Evolutionary conservation across 2,113 vertebrate species (phyloP).

Genomic region (Edolisoma coerulescens): DNA sequence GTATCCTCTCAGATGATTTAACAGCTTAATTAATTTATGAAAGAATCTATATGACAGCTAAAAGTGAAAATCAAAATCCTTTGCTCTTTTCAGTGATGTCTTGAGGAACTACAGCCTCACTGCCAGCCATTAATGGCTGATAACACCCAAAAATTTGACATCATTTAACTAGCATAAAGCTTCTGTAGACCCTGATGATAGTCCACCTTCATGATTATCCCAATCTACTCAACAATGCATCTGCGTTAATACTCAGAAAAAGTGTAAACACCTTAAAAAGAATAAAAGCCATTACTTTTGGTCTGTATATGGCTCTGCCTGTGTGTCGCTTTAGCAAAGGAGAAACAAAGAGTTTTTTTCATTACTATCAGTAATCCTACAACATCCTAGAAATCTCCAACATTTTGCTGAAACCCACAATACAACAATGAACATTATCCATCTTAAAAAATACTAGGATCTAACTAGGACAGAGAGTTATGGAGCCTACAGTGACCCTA

Average conservation of each 20-base stretch:
- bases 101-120: not conserved
- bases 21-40: not conserved
- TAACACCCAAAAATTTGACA: not conserved
- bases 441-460: not conserved
- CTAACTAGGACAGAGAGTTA: not conserved
- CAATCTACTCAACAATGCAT: not conserved
- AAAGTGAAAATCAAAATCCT: not conserved
- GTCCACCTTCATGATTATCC: not conserved
- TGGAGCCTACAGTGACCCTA: not conserved
- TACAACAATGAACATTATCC: not conserved
- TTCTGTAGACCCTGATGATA: not conserved
- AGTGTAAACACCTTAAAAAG: rapidly evolving
- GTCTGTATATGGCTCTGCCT: not conserved
- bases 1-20: not conserved
- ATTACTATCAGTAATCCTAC: not conserved
- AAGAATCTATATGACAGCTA: not conserved
- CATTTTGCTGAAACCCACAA: not conserved
- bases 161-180: not conserved
- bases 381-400: not conserved
- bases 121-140: not conserved
- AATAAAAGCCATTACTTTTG: not conserved
- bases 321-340: not conserved
- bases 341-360: not conserved
- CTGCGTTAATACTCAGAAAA: not conserved
- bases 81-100: not conserved